A percentile compares a stretch with the other conserved stretches of the same genome.
These are phyloP conservation scores for Eretmocerus hayati DNA, from an alignment of 2,888 invertebrate species.

Conservation along the genomic window DNA sequence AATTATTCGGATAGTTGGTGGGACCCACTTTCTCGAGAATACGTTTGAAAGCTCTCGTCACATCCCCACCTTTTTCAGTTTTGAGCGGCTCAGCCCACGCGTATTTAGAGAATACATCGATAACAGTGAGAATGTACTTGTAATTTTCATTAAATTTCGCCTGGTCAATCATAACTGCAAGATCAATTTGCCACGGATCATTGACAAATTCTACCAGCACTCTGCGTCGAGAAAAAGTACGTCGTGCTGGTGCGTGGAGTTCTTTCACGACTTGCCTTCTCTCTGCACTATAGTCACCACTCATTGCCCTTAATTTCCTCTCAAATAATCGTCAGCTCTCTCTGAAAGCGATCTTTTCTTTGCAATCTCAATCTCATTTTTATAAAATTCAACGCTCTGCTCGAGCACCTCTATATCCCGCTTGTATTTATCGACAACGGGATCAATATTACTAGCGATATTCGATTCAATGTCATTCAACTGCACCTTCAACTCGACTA, in stretches of 20 bases:
- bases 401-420: no score
- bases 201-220: slow-evolving; percentile 24
- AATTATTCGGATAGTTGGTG: not conserved
- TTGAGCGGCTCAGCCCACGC: slow-evolving; percentile 27
- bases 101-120: slow-evolving; percentile 38
- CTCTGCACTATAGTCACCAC: no score
- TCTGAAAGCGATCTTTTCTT: no score
- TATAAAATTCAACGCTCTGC: no score
- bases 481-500: no score
- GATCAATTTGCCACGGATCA: slow-evolving; percentile 22
- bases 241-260: not conserved
- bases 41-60: slow-evolving; percentile 13
- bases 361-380: no score
- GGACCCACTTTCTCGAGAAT: not conserved
- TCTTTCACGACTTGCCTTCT: no score
- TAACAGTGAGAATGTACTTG: slow-evolving; percentile 38
- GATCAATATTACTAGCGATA: no score
- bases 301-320: no score
- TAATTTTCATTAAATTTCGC: slow-evolving; percentile 24
- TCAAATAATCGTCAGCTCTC: no score
- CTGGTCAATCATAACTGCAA: slow-evolving; percentile 18
- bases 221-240: not conserved
- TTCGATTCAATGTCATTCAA: no score
- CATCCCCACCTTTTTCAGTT: slow-evolving; percentile 26
- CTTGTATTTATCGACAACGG: no score